Base-by-base conservation (phyloP, 2,888 invertebrate genomes). In the Cyrtodaria siliqua region DNA sequence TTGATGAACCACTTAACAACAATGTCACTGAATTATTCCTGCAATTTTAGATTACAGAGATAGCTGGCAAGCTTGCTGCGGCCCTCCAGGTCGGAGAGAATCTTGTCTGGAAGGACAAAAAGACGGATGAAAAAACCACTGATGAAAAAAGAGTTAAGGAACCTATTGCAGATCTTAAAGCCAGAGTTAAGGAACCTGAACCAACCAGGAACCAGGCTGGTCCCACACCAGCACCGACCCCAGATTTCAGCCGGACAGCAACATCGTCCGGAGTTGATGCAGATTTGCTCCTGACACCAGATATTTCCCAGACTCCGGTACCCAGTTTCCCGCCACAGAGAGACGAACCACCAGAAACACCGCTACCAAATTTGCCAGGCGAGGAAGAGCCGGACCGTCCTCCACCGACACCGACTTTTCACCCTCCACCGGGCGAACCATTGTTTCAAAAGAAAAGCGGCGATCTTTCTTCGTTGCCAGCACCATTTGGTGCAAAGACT, bases 1-100 rank as follows among this genome's bases (percentile, higher is more conserved):
- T n/a, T n/a, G n/a, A n/a, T n/a, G n/a, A n/a, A n/a, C n/a, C n/a
- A n/a, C n/a, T n/a, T n/a, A n/a, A n/a, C n/a, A n/a, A n/a, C n/a
- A n/a, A n/a, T n/a, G n/a, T n/a, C n/a, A n/a, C n/a, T n/a, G n/a
- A n/a, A n/a, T n/a, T n/a, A n/a, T n/a, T n/a, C n/a, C n/a, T n/a
- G n/a, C n/a, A n/a, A n/a, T 49, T 49, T 49, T 18, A 52, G 52
- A 16, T 52, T 20, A 52, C 76, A 24, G 91, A 91, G 29, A 79
- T 89, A 60, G 89, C 90, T 18, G 71, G 77, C 16, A 90, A 90
- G 63, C 84, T 92, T 29, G 91, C 90, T 4, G 88, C 92, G 6
- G 86, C 89, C 4, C 76, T 92, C 29, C 92, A 92, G 74, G 84
- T 92, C 26, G 92, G 92, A 8, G 92, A 91, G 26, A 84, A 72